Base-by-base conservation (phyloP, 2,113 vertebrate species). In the Scomber scombrus region DNA sequence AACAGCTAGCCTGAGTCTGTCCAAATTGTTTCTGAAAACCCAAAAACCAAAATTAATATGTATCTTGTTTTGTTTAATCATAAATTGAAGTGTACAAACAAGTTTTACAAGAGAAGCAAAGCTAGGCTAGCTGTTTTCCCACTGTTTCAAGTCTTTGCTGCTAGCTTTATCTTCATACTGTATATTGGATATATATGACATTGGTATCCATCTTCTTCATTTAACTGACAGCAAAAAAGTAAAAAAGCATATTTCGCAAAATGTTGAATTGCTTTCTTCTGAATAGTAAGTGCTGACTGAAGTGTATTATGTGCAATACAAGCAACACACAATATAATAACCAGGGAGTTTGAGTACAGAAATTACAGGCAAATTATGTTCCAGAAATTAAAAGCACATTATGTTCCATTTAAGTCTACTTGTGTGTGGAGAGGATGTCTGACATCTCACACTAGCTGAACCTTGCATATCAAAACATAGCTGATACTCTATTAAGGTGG, bases 341-440 rank as follows among this genome's bases (percentile, higher is more conserved):
- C 0, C 31, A 45, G 50, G 14, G 1, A 29, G 40, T 64, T 23
- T n/a, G 15, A 68, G 34, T 18, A 58, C 49, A 57, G 16, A 72
- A 68, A 67, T 71, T 43, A 63, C 11, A 31, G 29, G 29, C 26
- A 31, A 34, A 77, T 63, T 21, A 47, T 40, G 40, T 64, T 58
- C 75, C 31, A 19, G 45, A 54, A 70, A 80, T 83, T 71, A 80
- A 83, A 77, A 77, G 66, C 46, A 51, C 58, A 58, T 80, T 50
- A 70, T 55, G 49, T 55, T 46, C 23, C 3, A 18, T 64, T 69
- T 16, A 29, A 12, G 50, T 62, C 55, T 18, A 5, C 56, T 45
- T 23, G 55, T 52, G 58, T 49, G 56, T 16, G 14, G 74, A 45
- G 70, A 65, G 65, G 46, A 5, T 13, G 18, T 78, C 70, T 62